Base-by-base conservation (phyloP, 2,888 invertebrate genomes). In the Diarsia brunnea region DNA sequence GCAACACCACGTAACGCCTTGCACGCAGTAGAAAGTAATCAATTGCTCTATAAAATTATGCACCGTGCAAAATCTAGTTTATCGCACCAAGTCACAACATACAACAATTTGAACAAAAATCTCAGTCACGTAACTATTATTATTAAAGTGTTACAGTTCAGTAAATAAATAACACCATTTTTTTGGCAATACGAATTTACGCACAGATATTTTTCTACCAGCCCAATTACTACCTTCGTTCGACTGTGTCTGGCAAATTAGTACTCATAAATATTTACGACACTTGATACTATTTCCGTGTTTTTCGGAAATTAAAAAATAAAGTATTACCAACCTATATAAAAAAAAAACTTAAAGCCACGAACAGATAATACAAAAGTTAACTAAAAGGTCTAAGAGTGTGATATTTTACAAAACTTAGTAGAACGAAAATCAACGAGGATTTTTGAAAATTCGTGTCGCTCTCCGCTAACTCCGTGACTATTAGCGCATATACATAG, bases 11-110 rank as follows among this genome's bases (percentile, higher is more conserved):
- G 73, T 66, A 73, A 84, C 58, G 21, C 12, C 16, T n/a, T 19
- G n/a, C 73, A 70, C 72, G 72, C 69, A 63, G 24, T 63, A 74
- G 82, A 83, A 83, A 74, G 82, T 73, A 45, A 77, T 60, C 43
- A 31, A 58, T 7, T 16, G 16, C 2, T 70, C 43, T 38, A 60
- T 65, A 1, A 47, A 19, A 19, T 24, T 76, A 65, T 58, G 58
- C 73, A 63, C 64, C 68, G 47, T 45, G 66, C 31, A 55, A 63
- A 58, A 77, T 71, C 67, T 64, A 73, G 65, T 84, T 79, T 66
- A 82, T 79, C 27, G 75, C 61, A 61, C 14, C 19, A 43, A 74
- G 70, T 79, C 74, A 82, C 69, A 78, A 27, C 53, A 63, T 43
- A 63, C 11, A 10, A 69, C 12, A 60, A 53, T 64, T 19, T 47